Percentiles rank a stretch among this genome's conserved stretches.
phyloP scores from a whole-genome alignment of 2,888 invertebrate species.

The Latrodectus hesperus region DNA sequence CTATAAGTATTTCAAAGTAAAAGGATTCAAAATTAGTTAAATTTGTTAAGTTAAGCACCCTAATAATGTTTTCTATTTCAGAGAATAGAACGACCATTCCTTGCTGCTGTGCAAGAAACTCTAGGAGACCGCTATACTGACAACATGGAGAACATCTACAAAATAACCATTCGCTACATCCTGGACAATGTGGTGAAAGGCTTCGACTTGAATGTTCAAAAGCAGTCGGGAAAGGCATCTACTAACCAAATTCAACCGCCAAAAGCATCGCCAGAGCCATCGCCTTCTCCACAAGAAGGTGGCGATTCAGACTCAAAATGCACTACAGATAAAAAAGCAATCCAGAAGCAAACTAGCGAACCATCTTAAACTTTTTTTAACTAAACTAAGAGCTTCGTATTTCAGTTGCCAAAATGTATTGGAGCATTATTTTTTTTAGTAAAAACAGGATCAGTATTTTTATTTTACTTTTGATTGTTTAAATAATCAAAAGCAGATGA shows the following conservation, averaged over 20 bases:
- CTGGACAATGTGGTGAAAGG: constrained; percentile 88
- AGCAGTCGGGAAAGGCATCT: background rate
- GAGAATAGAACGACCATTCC: constrained; percentile 92
- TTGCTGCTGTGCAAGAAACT: constrained; percentile 88
- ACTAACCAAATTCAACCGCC: constrained; percentile 24
- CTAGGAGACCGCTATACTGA: constrained; percentile 91
- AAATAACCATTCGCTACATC: constrained; percentile 89
- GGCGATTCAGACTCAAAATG: background rate
- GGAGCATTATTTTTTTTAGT: too few relatives aligned
- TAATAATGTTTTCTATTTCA: constrained; percentile 74
- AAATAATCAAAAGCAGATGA: too few relatives aligned
- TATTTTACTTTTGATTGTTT: too few relatives aligned
- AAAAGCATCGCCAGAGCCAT: constrained; percentile 57
- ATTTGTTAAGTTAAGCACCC: background rate
- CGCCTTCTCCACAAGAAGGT: constrained; percentile 29
- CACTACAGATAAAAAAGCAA: background rate
- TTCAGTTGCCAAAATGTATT: too few relatives aligned
- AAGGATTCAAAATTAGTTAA: too few relatives aligned
- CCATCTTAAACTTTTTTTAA: constrained; percentile 11
- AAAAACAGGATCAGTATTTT: too few relatives aligned
- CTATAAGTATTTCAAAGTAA: too few relatives aligned
- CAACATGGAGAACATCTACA: constrained; percentile 91
- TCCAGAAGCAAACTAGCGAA: background rate
- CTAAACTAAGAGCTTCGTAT: too few relatives aligned
- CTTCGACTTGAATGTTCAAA: constrained; percentile 78